Percentiles rank a stretch among this genome's conserved stretches.
phyloP scores from a whole-genome alignment of 1,140 invertebrate genomes.

The Euwallacea fornicatus region DNA sequence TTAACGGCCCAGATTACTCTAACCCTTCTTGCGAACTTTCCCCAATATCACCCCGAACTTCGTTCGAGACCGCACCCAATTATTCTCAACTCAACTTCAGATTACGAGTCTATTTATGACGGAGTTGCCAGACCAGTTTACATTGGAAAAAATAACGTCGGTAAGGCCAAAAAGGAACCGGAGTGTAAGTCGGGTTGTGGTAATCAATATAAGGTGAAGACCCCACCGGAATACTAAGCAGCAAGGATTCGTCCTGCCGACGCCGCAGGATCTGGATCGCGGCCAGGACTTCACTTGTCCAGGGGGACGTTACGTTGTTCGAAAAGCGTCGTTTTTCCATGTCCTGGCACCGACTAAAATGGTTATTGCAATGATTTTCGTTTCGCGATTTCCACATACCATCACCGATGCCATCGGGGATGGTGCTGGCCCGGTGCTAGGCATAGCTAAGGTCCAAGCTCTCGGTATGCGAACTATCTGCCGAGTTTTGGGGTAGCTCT shows the following conservation, averaged over 20 bases:
- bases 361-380: too few species aligned
- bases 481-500: too few species aligned
- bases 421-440: too few species aligned
- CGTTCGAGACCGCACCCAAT: constrained; percentile 33
- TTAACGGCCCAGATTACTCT: constrained; percentile 38
- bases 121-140: background rate
- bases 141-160: background rate
- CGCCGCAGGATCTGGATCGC: constrained; percentile 36
- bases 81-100: constrained; percentile 21
- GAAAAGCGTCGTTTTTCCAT: too few species aligned
- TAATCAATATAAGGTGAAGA: constrained; percentile 53
- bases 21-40: constrained; percentile 37
- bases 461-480: too few species aligned
- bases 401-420: too few species aligned
- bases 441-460: too few species aligned
- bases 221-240: constrained; percentile 48
- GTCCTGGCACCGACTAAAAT: too few species aligned
- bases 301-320: constrained; percentile 14
- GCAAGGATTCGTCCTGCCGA: constrained; percentile 35
- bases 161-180: constrained; percentile 1
- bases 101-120: too few species aligned
- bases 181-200: constrained; percentile 42
- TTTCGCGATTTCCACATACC: too few species aligned
- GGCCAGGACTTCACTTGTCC: constrained; percentile 30
- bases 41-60: constrained; percentile 24